Base-by-base conservation (phyloP, 2,113 vertebrate genomes). In the Pseudopipra pipra region DNA sequence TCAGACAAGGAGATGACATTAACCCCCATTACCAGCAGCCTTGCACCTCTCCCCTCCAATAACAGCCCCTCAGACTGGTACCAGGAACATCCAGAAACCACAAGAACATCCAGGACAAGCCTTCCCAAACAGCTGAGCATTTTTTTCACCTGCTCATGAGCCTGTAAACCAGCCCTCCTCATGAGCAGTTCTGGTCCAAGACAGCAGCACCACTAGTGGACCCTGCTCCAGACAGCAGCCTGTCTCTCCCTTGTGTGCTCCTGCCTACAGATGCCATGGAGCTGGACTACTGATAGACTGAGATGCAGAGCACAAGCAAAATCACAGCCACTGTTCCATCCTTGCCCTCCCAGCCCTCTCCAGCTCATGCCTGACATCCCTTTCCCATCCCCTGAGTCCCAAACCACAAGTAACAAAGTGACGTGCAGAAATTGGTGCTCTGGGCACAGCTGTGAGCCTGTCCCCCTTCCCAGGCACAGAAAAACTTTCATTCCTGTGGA, bases 251-350 rank as follows among this genome's bases (percentile, higher is more conserved):
- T 39, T 23, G 35, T 39, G 8, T 21, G 30, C 22, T 92, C 51
- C 14, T 27, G 47, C 47, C 25, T 56, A 37, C 41, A 56, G 47
- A 11, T 56, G 35, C 27, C 28, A 27, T 35, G 33, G 49, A 66
- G 61, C 33, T 56, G 72, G 63, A 43, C 56, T 49, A 20, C 41
- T 0, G 0, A 63, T 6, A 22, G 10, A 1, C 1, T 63, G 21
- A 43, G 72, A 37, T 11, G 14, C 35, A 90, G 35, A 55, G 25
- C 63, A 63, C 47, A 43, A 70, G 72, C 49, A 84, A 49, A 90
- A 63, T 56, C 43, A 39, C 1, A 8, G 22, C 70, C 22, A 28
- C 33, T 0, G 1, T 20, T 63, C 72, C 37, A 2, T n/a, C 47
- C 25, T 68, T 4, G 0, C 31, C 65, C 47, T 77, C 58, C 14